Conservation (phyloP, 1,140 invertebrate species). For the Prorops nasuta region DNA sequence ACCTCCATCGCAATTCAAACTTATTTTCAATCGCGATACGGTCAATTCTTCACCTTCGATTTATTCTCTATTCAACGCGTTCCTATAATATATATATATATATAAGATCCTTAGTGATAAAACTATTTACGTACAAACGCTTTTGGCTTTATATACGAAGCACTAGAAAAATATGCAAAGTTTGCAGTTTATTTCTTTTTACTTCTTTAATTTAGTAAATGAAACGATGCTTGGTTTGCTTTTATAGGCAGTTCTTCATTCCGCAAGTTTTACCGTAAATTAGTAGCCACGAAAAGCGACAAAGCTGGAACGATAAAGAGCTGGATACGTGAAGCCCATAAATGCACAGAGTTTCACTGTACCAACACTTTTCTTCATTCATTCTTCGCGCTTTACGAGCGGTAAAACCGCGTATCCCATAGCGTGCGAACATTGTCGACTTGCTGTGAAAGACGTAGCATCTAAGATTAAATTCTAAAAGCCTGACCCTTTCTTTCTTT, state of each 20-base stretch:
- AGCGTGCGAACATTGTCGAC: conserved; percentile 2
- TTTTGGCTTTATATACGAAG: too few relatives aligned
- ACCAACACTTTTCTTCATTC: conserved; percentile 25
- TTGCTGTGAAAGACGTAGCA: not conserved
- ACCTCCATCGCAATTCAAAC: too few relatives aligned
- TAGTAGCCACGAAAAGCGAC: conserved; percentile 1
- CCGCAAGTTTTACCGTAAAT: conserved; percentile 5
- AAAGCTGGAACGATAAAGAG: conserved; percentile 19
- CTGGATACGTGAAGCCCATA: not conserved
- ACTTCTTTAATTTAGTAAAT: too few relatives aligned
- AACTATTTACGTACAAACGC: too few relatives aligned
- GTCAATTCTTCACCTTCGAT: too few relatives aligned
- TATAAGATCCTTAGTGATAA: too few relatives aligned
- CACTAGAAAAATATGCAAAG: too few relatives aligned
- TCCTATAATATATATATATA: too few relatives aligned
- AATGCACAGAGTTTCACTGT: conserved; percentile 8
- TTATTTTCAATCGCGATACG: too few relatives aligned
- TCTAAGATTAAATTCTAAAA: conserved; percentile 21
- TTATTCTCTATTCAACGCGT: too few relatives aligned
- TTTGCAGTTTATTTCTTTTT: too few relatives aligned
- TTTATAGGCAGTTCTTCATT: conserved; percentile 7
- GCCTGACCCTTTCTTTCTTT: not conserved
- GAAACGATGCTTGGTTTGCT: conserved; percentile 3
- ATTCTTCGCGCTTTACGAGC: conserved; percentile 25
- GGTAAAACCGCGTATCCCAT: conserved; percentile 17